Evolutionary conservation across 1,140 invertebrate genomes (phyloP).

Genomic region (Pachypsylla venusta): DNA sequence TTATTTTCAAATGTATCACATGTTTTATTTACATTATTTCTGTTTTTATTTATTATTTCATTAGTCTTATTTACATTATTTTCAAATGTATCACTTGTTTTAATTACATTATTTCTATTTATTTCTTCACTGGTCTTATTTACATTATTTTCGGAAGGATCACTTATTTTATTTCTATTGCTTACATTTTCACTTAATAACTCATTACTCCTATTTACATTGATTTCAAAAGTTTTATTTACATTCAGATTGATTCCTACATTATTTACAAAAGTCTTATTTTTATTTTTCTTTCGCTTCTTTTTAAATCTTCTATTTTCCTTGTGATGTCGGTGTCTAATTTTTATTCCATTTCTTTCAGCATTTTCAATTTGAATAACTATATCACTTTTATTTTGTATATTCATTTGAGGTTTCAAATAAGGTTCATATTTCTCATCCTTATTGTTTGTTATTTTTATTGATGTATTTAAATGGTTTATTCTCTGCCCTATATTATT

Average conservation of each 20-base stretch:
- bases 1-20: neutral
- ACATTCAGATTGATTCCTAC: neutral
- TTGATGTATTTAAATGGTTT: no score
- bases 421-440: no score
- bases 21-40: neutral
- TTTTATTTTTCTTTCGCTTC: neutral
- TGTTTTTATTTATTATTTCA: neutral
- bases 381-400: no score
- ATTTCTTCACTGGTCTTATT: neutral
- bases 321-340: neutral
- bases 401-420: no score
- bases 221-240: neutral
- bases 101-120: neutral
- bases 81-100: neutral
- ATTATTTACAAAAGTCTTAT: neutral
- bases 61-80: neutral
- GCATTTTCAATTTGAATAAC: no score
- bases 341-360: no score
- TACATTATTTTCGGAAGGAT: neutral
- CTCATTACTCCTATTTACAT: neutral
- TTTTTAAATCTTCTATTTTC: conserved; percentile 2
- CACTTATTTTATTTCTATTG: neutral
- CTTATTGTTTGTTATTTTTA: no score
- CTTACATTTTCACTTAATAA: neutral
- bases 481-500: no score